Percentiles rank a stretch among this genome's conserved stretches.
These are phyloP conservation scores for Carcina quercana DNA, from an alignment of 2,888 invertebrate genomes.

Conservation along the genomic window DNA sequence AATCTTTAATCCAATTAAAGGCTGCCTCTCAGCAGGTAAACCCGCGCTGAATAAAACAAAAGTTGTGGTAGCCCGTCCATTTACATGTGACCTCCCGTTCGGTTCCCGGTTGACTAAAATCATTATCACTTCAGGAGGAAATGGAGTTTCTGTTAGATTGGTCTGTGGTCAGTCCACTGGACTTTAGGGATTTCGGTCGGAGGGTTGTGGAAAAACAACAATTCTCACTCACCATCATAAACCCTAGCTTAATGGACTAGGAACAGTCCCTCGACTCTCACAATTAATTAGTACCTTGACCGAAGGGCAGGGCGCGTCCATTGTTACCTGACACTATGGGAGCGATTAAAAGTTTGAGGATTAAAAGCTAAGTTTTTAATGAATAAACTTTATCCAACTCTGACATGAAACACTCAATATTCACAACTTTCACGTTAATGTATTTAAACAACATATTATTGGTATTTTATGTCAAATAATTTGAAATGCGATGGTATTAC, in stretches of 20 bases:
- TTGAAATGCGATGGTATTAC: no score
- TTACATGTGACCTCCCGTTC: conserved; percentile 23
- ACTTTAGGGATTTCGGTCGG: conserved; percentile 52
- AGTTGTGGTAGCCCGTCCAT: conserved; percentile 37
- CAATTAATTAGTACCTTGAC: conserved; percentile 61
- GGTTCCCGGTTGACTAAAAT: conserved; percentile 10
- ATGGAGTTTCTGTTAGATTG: conserved; percentile 23
- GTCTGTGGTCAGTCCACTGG: conserved; percentile 37
- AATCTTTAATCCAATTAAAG: conserved; percentile 67
- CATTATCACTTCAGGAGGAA: conserved; percentile 14
- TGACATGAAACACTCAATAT: no score
- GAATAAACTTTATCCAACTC: conserved; percentile 2
- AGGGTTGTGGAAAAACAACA: conserved; percentile 57
- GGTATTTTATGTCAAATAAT: no score
- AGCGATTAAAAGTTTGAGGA: conserved; percentile 28
- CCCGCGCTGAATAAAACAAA: conserved; percentile 62
- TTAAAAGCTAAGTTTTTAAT: conserved; percentile 28
- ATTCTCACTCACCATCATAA: conserved; percentile 48
- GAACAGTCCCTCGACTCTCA: conserved; percentile 43
- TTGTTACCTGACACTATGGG: conserved; percentile 19
- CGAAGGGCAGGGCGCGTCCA: conserved; percentile 24
- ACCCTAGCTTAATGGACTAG: conserved; percentile 60
- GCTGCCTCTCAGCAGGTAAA: conserved; percentile 52
- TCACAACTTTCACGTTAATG: no score
- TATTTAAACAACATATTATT: no score